Conservation (phyloP, 1,140 invertebrate genomes). For the Geopemphigus sp. region DNA sequence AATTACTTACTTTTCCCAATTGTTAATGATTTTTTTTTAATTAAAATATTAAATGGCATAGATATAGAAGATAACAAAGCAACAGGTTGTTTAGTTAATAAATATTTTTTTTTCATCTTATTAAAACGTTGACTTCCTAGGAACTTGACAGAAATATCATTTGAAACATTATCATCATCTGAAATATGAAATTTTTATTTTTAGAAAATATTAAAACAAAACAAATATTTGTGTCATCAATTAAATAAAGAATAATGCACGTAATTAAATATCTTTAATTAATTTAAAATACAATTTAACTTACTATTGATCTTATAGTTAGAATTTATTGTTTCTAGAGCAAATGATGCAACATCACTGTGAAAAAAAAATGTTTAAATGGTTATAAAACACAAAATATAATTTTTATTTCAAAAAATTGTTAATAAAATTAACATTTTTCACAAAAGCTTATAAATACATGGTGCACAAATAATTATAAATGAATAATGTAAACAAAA, state of each 20-base stretch:
- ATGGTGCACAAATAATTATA: no score
- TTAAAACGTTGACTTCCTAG: not conserved
- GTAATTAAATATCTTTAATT: no score
- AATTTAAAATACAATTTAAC: not conserved
- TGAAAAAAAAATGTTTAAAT: not conserved
- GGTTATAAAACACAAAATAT: no score
- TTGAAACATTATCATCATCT: not conserved
- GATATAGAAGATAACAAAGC: not conserved
- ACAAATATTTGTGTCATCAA: no score
- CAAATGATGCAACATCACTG: constrained; percentile 36
- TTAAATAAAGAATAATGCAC: no score
- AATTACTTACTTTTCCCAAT: constrained; percentile 27
- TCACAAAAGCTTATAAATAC: no score
- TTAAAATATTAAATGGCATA: not conserved
- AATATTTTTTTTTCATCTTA: not conserved
- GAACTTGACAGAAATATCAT: constrained; percentile 25
- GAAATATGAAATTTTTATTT: not conserved
- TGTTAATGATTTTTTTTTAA: not conserved
- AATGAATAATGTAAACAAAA: no score
- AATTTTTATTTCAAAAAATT: no score
- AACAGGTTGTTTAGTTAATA: not conserved
- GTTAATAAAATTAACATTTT: no score
- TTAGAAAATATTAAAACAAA: no score
- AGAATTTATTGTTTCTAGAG: constrained; percentile 19
- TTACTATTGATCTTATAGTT: not conserved